These are phyloP conservation scores for Caerostris extrusa DNA, from an alignment of 1,140 invertebrate species.

Conservation along the genomic window DNA sequence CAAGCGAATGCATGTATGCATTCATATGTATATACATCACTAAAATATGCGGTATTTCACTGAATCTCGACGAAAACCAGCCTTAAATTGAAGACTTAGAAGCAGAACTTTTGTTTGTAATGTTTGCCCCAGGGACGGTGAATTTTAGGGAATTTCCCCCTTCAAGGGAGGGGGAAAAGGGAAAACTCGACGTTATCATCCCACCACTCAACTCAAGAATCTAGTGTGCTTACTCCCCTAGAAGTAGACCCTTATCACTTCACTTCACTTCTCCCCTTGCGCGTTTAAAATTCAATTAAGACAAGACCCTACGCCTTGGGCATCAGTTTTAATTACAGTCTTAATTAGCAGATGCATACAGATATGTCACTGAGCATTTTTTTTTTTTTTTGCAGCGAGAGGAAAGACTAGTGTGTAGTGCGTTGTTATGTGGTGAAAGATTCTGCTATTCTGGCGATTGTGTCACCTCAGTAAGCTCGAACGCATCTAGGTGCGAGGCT, in stretches of 20 bases:
- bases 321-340: conserved; percentile 73
- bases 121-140: conserved; percentile 14
- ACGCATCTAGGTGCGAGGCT: neutral
- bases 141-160: conserved; percentile 51
- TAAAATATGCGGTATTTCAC: conserved; percentile 40
- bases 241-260: conserved; percentile 69
- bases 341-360: conserved; percentile 55
- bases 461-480: conserved; percentile 18
- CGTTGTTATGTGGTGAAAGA: neutral
- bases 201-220: conserved; percentile 29
- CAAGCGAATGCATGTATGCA: neutral
- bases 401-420: neutral
- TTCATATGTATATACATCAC: neutral
- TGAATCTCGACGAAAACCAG: neutral
- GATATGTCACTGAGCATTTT: conserved; percentile 64
- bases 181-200: conserved; percentile 50
- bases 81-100: conserved; percentile 34
- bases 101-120: conserved; percentile 28
- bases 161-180: neutral
- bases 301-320: conserved; percentile 58
- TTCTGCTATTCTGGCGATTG: conserved; percentile 42
- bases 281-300: conserved; percentile 76
- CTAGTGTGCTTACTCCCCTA: conserved; percentile 26
- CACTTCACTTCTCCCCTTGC: conserved; percentile 63
- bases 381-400: conserved; percentile 15